Base-by-base conservation (phyloP, 1,140 invertebrate genomes). In the Drosophila azteca region DNA sequence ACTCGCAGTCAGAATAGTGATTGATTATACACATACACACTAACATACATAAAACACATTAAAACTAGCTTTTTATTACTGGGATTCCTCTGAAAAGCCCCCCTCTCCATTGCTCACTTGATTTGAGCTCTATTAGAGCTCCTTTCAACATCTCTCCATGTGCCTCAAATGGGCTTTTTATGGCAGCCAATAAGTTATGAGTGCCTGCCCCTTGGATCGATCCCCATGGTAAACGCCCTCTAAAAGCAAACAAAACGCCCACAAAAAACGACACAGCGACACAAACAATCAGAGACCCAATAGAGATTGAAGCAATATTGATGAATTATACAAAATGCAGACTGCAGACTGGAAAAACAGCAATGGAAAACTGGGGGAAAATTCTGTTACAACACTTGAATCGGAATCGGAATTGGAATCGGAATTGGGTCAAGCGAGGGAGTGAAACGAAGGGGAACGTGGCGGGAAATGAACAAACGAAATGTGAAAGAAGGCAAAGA, bases 301-400 rank as follows among this genome's bases (percentile, higher is more conserved):
- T 64, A 60, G 50, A 68, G 50, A 68, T 84, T 59, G 64, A 58
- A 65, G 61, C 64, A 80, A 78, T 81, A 85, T 85, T 85, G 82
- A 85, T 85, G 65, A 77, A 81, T 85, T 85, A 69, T 63, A 70
- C 54, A 66, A 77, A 53, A 59, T 46, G 24, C 41, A 54, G 52
- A 35, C 66, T 46, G 24, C 41, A 54, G 52, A 35, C 66, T 67
- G 29, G 20, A 55, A 13, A 54, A 67, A 26, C 22, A 3, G 22
- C 17, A 1, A 20, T 20, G 24, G 24, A 26, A 26, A 26, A 26
- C 24, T 24, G 24, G 24, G 5, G 13, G 61, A 49, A 83, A 61
- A 77, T 58, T 45, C 29, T 70, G 80, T 82, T 77, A 60, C 79
- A 60, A 70, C 65, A 83, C 70, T 83, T 71, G 31, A 75, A 54